Evolutionary conservation across 2,113 vertebrate species (phyloP), one percentile per base, ranked within the genome.

Genomic region (Barbus barbus): DNA sequence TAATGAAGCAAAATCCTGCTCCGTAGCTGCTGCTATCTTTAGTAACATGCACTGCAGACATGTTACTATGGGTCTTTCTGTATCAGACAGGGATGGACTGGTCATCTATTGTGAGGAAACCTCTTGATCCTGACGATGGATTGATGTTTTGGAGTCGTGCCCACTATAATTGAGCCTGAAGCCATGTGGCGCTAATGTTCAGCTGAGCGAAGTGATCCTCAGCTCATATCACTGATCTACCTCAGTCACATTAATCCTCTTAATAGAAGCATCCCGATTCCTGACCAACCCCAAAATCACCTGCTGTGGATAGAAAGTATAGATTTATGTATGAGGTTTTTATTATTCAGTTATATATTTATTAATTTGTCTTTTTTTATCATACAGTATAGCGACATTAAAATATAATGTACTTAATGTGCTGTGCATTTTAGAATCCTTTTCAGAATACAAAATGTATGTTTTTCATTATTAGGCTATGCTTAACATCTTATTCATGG

Each of bases 151-250:
- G 83, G 61, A 85, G 28, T 14, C 22, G 8, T 24, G 65, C 82
- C 80, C 31, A 51, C 58, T 24, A 60, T 88, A 81, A 79, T 83
- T 79, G 33, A 33, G 33, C 33, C 33, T 33, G 67, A 20, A 74
- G 85, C 86, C 90, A 56, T 81, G 84, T 89, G 51, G 81, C 89
- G 84, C 63, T 89, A 86, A 87, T 92, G 90, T 91, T 92, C 85
- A 92, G 91, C 84, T 86, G 87, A 84, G 78, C 76, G 83, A 91
- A 90, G 82, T 88, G 90, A 93, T 92, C 88, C 85, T 83, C 79
- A 78, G 91, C 89, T 94, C 93, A 93, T 90, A 85, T 85, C 88
- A 89, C 88, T 90, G 90, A 92, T 89, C 91, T 91, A 83, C 86
- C 86, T 88, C 85, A 81, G 75, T 83, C 83, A 83, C 88, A 92